phyloP scores from a whole-genome alignment of 2,797 vertebrate genomes.

The Peromyscus melanophrys region DNA sequence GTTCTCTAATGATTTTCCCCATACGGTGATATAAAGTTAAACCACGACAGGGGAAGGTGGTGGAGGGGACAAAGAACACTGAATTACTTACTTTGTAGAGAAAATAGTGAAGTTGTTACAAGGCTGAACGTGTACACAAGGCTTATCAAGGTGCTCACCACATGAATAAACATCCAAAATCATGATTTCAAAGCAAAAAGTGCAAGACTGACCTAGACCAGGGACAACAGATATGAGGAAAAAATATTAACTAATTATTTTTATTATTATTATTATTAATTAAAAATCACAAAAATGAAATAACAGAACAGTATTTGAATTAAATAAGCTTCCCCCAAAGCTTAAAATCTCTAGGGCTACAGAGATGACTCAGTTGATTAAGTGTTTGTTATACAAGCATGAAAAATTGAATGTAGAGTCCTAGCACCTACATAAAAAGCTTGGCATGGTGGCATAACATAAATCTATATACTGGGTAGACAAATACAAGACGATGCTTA shows the following conservation, averaged over 20 bases:
- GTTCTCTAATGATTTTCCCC: not conserved
- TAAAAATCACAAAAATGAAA: not conserved
- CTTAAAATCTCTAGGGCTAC: not conserved
- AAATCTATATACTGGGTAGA: not conserved
- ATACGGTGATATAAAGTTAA: not conserved
- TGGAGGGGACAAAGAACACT: not conserved
- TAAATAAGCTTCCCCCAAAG: not conserved
- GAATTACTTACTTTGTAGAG: not conserved
- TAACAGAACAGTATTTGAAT: not conserved
- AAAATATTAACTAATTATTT: not conserved
- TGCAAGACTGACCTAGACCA: not conserved
- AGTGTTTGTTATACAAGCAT: no score
- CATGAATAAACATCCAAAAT: not conserved
- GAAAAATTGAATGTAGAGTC: not conserved
- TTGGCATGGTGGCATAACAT: no score
- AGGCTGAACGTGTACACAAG: not conserved
- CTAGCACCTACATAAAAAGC: not conserved
- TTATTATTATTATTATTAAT: no score
- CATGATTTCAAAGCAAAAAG: not conserved
- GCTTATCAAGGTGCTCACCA: not conserved
- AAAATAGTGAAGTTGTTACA: not conserved
- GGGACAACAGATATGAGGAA: not conserved
- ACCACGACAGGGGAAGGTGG: not conserved
- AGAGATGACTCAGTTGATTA: no score
- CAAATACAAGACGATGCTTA: not conserved